These are phyloP conservation scores for Mythimna loreyi DNA, from an alignment of 2,888 invertebrate species.

Conservation along the genomic window DNA sequence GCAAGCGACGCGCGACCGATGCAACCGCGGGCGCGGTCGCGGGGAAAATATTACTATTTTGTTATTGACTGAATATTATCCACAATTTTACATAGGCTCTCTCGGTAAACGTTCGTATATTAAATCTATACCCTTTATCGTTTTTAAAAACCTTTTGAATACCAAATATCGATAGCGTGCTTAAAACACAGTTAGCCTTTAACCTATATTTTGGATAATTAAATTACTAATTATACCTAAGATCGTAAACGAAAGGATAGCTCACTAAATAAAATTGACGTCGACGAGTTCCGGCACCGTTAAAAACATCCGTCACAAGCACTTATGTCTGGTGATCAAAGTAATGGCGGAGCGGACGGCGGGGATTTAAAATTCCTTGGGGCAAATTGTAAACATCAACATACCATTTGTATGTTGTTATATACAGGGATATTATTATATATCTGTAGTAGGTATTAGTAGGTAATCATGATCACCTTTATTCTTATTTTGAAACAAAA, in stretches of 20 bases:
- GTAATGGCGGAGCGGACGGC: constrained; percentile 34
- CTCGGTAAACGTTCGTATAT: not conserved
- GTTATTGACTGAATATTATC: constrained; percentile 3
- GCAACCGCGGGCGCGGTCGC: constrained; percentile 6
- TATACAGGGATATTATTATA: too few relatives aligned
- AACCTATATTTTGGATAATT: not conserved
- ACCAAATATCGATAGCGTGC: not conserved
- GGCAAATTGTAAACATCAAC: constrained; percentile 1
- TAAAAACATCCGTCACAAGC: constrained; percentile 36
- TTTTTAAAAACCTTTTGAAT: not conserved
- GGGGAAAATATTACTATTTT: not conserved
- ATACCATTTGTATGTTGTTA: not conserved
- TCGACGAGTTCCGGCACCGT: constrained; percentile 7
- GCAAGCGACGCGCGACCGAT: constrained; percentile 4
- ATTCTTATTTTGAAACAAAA: too few relatives aligned
- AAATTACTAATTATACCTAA: not conserved
- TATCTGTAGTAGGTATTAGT: too few relatives aligned
- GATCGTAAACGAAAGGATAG: not conserved
- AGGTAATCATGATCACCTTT: too few relatives aligned
- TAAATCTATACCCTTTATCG: not conserved
- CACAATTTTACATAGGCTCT: not conserved
- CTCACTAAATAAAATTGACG: not conserved
- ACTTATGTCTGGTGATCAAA: constrained; percentile 50
- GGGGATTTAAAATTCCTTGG: constrained; percentile 32
- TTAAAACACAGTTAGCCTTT: not conserved